These are phyloP conservation scores for Tautogolabrus adspersus DNA, from an alignment of 2,113 vertebrate species.

Conservation along the genomic window DNA sequence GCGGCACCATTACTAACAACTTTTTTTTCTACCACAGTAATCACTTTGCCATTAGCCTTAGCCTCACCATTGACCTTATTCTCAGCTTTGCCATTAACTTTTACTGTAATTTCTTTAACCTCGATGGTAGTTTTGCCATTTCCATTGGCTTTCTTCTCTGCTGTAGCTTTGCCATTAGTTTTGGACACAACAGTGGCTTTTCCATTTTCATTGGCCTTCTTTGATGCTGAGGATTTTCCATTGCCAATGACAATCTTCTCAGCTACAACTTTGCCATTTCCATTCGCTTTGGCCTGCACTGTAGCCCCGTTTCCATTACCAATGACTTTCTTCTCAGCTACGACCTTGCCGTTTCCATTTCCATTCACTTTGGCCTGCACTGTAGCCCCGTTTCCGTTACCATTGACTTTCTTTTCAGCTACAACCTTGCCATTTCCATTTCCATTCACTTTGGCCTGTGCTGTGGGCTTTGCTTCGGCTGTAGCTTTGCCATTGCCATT, in stretches of 20 bases:
- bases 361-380: not conserved
- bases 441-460: constrained; percentile 61
- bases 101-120: constrained; percentile 56
- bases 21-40: constrained; percentile 64
- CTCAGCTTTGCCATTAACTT: constrained; percentile 63
- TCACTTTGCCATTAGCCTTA: constrained; percentile 66
- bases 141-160: constrained; percentile 67
- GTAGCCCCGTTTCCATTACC: constrained; percentile 12
- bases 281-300: constrained; percentile 59
- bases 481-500: constrained; percentile 72
- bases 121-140: constrained; percentile 54
- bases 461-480: constrained; percentile 50
- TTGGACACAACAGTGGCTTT: not conserved
- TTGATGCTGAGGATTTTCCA: not conserved
- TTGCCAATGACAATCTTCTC: constrained; percentile 69
- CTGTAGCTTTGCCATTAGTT: constrained; percentile 27
- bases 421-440: constrained; percentile 56
- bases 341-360: not conserved
- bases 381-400: constrained; percentile 50
- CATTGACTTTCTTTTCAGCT: constrained; percentile 66
- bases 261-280: constrained; percentile 47
- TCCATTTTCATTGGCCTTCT: not conserved
- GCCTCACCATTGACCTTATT: constrained; percentile 68
- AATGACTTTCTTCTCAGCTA: too few relatives aligned
- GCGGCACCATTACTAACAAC: constrained; percentile 49